Conservation (phyloP, 2,113 vertebrate genomes). For the Urocolius indicus region DNA sequence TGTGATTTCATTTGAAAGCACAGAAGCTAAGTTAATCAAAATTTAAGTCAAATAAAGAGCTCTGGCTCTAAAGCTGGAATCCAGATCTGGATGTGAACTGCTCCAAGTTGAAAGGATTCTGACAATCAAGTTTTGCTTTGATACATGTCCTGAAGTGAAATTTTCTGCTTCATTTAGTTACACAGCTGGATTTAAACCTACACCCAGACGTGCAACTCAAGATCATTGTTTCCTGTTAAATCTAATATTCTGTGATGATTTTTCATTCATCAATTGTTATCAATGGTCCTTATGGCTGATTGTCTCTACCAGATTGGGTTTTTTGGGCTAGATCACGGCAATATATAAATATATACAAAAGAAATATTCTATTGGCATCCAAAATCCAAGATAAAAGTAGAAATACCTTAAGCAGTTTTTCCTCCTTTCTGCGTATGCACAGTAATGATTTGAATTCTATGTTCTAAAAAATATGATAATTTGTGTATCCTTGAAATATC, state of each 20-base stretch:
- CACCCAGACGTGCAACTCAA: not conserved
- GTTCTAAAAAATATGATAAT: not conserved
- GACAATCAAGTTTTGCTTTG: not conserved
- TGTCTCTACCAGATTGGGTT: not conserved
- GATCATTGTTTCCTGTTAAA: not conserved
- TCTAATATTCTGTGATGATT: not conserved
- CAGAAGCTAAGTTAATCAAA: not conserved
- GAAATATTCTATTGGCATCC: not conserved
- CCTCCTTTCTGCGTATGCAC: not conserved
- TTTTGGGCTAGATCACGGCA: not conserved
- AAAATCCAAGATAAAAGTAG: not conserved
- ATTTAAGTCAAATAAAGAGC: not conserved
- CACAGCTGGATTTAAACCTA: not conserved
- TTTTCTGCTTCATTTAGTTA: not conserved
- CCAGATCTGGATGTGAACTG: not conserved
- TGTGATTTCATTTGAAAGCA: not conserved
- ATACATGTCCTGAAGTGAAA: not conserved
- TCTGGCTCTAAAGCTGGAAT: not conserved
- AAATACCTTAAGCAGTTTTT: not conserved
- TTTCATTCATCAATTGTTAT: not conserved
- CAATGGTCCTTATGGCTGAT: not conserved
- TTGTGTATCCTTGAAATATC: not conserved
- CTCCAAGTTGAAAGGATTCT: not conserved
- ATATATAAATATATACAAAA: not conserved
- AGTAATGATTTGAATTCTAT: not conserved